Evolutionary conservation across 2,113 vertebrate species (phyloP), one percentile per base, ranked within the genome.

Genomic region (Phalacrocorax aristotelis): DNA sequence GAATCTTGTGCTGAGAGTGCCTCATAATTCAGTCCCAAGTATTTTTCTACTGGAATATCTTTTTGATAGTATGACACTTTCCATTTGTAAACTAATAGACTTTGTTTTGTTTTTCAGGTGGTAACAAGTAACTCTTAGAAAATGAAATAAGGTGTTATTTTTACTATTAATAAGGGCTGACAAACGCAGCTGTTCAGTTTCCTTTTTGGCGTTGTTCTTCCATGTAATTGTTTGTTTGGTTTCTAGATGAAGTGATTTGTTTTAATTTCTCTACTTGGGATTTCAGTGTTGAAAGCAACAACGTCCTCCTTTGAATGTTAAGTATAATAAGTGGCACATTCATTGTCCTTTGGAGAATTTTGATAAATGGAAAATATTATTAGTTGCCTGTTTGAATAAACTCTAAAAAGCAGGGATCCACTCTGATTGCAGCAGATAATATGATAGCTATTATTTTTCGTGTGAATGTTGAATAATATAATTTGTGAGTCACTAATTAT

Each of bases 161-260:
- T 77, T 85, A 34, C 82, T 86, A 82, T 78, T 96, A 93, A 83
- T 96, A 83, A 88, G 79, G 71, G 75, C 91, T 91, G 87, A 90
- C 26, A 36, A 88, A 71, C 23, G 0, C 89, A 71, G 85, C 95
- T 96, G 95, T 87, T 97, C 30, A 6, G 38, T 96, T 96, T 93
- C 88, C 79, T 95, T 92, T 93, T 76, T 95, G 90, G 78, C 71
- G 2, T 71, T 87, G 66, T 83, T 90, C 82, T 58, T 82, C 51
- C 46, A 3, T 48, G 44, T 85, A 93, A 83, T 94, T 95, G 79
- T 96, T 97, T 97, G 90, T 96, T 96, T 97, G 87, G 79, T 32
- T 96, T 97, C 89, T 88, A 52, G 86, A 86, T 61, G 48, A 88
- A 97, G 92, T 91, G 92, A 93, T 95, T 93, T 96, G 60, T 95